Conservation (phyloP, 2,797 vertebrate species). For the Staurois parvus region DNA sequence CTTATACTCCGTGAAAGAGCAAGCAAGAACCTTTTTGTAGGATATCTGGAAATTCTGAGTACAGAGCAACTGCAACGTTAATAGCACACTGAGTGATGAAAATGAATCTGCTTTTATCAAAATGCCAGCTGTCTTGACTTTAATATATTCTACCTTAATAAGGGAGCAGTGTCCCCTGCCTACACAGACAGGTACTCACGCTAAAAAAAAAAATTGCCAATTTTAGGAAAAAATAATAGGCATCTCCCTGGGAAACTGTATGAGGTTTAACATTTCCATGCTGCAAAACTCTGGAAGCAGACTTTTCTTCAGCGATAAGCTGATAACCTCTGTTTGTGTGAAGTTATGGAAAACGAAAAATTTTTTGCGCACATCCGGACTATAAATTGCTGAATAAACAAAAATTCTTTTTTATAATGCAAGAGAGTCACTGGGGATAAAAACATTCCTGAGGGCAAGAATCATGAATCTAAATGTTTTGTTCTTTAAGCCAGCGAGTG, state of each 20-base stretch:
- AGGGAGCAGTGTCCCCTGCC: constrained; percentile 54
- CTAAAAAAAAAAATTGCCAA: constrained; percentile 55
- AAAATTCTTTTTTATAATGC: not conserved
- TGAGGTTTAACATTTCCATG: constrained; percentile 47
- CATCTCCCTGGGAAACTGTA: constrained; percentile 46
- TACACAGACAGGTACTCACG: constrained; percentile 55
- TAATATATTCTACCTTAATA: constrained; percentile 61
- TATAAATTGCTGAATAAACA: not conserved
- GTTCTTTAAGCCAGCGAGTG: not conserved
- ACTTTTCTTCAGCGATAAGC: constrained; percentile 27
- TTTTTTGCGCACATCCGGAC: constrained; percentile 4
- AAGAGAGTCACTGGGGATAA: not conserved
- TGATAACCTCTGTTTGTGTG: constrained; percentile 3
- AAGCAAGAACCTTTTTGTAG: constrained; percentile 17
- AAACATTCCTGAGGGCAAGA: not conserved
- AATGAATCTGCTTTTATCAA: constrained; percentile 60
- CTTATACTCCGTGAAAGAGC: constrained; percentile 18
- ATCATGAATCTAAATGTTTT: not conserved
- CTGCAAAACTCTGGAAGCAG: constrained; percentile 31
- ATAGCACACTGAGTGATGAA: constrained; percentile 40
- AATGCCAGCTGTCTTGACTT: constrained; percentile 51
- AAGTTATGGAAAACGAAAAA: constrained; percentile 12
- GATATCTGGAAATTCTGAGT: constrained; percentile 19
- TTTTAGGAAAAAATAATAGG: constrained; percentile 60
- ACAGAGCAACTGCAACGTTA: constrained; percentile 40